Evolutionary conservation across 2,888 invertebrate genomes (phyloP).

Genomic region (Euphydryas editha): DNA sequence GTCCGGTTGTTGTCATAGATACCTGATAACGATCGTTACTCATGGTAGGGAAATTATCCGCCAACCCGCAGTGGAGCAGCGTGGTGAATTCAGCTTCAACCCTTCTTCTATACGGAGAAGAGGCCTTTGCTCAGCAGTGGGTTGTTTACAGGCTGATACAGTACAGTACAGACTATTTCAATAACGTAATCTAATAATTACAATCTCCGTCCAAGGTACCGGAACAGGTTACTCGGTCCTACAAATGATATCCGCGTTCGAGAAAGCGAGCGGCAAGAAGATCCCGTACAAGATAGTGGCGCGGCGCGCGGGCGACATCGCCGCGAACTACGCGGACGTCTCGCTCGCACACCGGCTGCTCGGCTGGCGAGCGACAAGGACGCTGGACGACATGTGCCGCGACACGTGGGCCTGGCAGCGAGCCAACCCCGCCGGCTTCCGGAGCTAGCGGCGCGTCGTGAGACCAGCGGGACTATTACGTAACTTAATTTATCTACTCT

Average conservation of each 20-base stretch:
- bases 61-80: no score
- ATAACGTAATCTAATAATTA: neutral
- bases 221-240: constrained; percentile 94
- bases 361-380: constrained; percentile 91
- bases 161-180: no score
- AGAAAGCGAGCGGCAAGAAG: constrained; percentile 87
- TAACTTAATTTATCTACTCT: no score
- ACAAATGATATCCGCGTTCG: constrained; percentile 92
- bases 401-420: constrained; percentile 96
- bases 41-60: no score
- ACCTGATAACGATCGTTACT: no score
- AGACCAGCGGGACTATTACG: neutral
- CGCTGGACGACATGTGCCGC: constrained; percentile 91
- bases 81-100: no score
- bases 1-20: no score
- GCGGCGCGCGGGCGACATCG: constrained; percentile 93
- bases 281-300: constrained; percentile 89
- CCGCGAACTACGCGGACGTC: constrained; percentile 93
- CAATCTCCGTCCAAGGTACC: constrained; percentile 79
- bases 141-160: no score
- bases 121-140: no score
- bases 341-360: constrained; percentile 89
- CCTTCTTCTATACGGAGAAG: no score
- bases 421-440: constrained; percentile 89
- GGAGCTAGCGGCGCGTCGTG: neutral